Conservation (phyloP, 2,113 vertebrate genomes). For the Nothobranchius kuhntae region DNA sequence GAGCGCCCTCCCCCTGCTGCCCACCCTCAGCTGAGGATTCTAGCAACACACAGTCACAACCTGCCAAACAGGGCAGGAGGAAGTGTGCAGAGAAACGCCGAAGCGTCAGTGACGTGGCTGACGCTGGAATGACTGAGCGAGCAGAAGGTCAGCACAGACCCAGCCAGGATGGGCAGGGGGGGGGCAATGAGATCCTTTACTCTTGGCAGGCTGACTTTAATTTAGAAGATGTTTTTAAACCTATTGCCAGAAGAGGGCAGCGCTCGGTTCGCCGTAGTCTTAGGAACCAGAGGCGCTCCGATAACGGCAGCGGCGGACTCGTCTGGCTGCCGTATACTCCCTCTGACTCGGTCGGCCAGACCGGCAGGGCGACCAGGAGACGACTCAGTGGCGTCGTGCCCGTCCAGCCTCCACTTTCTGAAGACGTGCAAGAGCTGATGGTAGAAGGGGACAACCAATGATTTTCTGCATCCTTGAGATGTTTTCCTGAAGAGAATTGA, state of each 20-base stretch:
- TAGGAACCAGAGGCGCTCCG: slow-evolving; percentile 61
- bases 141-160: slow-evolving; percentile 1
- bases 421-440: slow-evolving; percentile 12
- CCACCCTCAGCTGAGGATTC: neutral
- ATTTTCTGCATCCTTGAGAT: neutral
- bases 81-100: slow-evolving; percentile 1
- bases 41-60: neutral
- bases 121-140: neutral
- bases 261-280: slow-evolving; percentile 78
- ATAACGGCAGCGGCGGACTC: slow-evolving; percentile 50
- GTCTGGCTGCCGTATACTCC: slow-evolving; percentile 74
- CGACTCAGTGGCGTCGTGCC: slow-evolving; percentile 19
- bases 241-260: slow-evolving; percentile 56
- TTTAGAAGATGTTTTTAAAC: slow-evolving; percentile 76
- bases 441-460: neutral
- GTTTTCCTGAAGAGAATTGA: slow-evolving; percentile 15
- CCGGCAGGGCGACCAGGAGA: slow-evolving; percentile 45
- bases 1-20: neutral
- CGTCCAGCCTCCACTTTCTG: slow-evolving; percentile 1
- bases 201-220: slow-evolving; percentile 75
- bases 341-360: slow-evolving; percentile 43
- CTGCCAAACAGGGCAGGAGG: slow-evolving; percentile 1
- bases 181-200: neutral
- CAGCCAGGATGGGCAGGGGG: neutral
- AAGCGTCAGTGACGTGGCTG: slow-evolving; percentile 7